These are phyloP conservation scores for Passer montanus DNA, from an alignment of 2,113 vertebrate species.

Conservation along the genomic window DNA sequence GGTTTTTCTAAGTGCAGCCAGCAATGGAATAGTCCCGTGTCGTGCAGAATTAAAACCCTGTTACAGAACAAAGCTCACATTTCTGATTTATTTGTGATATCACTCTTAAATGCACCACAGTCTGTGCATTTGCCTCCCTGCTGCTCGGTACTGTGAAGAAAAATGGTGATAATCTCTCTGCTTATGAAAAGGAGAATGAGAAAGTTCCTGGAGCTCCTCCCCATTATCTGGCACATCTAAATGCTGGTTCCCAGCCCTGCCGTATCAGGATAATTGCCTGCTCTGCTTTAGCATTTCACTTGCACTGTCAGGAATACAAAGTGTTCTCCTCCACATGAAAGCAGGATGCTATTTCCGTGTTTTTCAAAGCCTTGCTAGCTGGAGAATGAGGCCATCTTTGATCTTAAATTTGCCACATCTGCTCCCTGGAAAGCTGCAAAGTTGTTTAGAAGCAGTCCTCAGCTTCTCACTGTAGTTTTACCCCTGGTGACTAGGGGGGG, in stretches of 20 bases:
- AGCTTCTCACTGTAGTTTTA: neutral
- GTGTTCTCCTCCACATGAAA: conserved; percentile 23
- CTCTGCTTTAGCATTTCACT: conserved; percentile 14
- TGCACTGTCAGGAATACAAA: conserved; percentile 49
- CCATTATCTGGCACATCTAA: conserved; percentile 6
- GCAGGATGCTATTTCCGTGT: conserved; percentile 1
- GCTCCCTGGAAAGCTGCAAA: neutral
- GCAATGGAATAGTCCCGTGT: neutral
- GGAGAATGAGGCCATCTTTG: conserved; percentile 44
- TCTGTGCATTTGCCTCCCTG: neutral
- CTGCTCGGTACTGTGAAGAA: neutral
- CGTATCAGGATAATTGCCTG: conserved; percentile 17
- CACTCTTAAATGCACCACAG: rapidly evolving
- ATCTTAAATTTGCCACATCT: conserved; percentile 31
- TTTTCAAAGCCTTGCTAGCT: conserved; percentile 28
- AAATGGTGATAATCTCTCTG: conserved; percentile 29
- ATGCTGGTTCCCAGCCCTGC: neutral
- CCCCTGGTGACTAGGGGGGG: rapidly evolving
- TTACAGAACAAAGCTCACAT: neutral
- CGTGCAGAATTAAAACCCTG: neutral
- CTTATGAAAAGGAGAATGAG: conserved; percentile 17
- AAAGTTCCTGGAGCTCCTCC: conserved; percentile 35
- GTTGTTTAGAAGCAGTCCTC: neutral
- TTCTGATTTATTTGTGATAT: neutral
- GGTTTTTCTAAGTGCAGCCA: neutral